Evolutionary conservation across 2,888 invertebrate genomes (phyloP).

Genomic region (Dichetophora obliterata): DNA sequence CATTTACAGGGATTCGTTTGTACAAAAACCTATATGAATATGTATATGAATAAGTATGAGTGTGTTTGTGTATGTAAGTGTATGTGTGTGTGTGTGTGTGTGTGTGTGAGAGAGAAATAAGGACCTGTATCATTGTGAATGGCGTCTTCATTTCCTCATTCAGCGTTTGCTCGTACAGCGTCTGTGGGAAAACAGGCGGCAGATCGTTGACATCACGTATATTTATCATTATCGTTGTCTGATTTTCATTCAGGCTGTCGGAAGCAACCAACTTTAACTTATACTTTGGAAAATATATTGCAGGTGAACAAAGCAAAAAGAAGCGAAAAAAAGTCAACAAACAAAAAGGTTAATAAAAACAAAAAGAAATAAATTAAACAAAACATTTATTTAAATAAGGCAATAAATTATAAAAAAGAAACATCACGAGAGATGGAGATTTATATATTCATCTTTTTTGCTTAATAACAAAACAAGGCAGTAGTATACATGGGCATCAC

Average conservation of each 20-base stretch:
- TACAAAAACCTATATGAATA: neutral
- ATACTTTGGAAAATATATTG: slow-evolving; percentile 73
- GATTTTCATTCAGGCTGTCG: slow-evolving; percentile 90
- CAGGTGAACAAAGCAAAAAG: slow-evolving; percentile 10
- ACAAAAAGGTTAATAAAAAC: slow-evolving; percentile 44
- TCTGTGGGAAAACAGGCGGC: slow-evolving; percentile 83
- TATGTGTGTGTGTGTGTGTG: neutral
- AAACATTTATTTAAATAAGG: slow-evolving; percentile 19
- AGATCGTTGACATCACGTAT: slow-evolving; percentile 91
- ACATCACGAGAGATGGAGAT: slow-evolving; percentile 46
- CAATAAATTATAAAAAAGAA: slow-evolving; percentile 41
- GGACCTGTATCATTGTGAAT: slow-evolving; percentile 81
- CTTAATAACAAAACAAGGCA: no score
- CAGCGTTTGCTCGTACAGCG: slow-evolving; percentile 79
- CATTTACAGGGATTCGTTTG: neutral
- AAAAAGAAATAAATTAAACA: slow-evolving; percentile 37
- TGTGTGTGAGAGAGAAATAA: slow-evolving; percentile 35
- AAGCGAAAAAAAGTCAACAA: neutral
- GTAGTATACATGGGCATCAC: slow-evolving; percentile 33
- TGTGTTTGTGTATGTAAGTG: neutral
- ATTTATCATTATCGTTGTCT: slow-evolving; percentile 84
- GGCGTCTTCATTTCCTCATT: slow-evolving; percentile 82
- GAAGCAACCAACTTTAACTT: slow-evolving; percentile 90
- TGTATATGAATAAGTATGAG: neutral
- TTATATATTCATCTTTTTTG: no score